Evolutionary conservation across 2,888 invertebrate genomes (phyloP).

Genomic region (Macropis europaea): DNA sequence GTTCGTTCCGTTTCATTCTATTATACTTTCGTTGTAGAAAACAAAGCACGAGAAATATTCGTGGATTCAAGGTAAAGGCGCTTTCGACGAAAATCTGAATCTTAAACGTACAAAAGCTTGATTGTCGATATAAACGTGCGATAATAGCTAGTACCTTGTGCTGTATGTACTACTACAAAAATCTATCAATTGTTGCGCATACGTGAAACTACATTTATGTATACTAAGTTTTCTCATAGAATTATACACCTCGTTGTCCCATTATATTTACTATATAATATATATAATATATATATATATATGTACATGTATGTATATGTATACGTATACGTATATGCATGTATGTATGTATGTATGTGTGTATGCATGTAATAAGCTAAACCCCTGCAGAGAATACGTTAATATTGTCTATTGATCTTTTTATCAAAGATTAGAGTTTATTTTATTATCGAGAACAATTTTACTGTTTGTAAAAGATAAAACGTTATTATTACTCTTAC

Average conservation of each 20-base stretch:
- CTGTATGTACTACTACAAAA: slow-evolving; percentile 44
- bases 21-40: neutral
- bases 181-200: slow-evolving; percentile 55
- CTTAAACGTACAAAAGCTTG: neutral
- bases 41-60: neutral
- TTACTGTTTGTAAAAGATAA: slow-evolving; percentile 63
- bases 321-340: neutral
- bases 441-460: slow-evolving; percentile 71
- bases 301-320: neutral
- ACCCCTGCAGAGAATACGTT: slow-evolving; percentile 32
- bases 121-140: slow-evolving; percentile 16
- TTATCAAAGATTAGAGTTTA: slow-evolving; percentile 76
- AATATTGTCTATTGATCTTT: slow-evolving; percentile 65
- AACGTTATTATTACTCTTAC: slow-evolving; percentile 42
- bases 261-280: slow-evolving; percentile 56
- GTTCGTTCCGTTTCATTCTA: neutral
- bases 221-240: slow-evolving; percentile 31
- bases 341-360: neutral
- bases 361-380: slow-evolving; percentile 9
- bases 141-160: slow-evolving; percentile 32
- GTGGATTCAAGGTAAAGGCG: neutral
- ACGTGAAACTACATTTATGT: slow-evolving; percentile 52
- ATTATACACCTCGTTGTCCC: slow-evolving; percentile 43
- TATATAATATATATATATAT: neutral
- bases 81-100: neutral